Conservation (phyloP, 2,113 vertebrate genomes). For the Marmota monax region DNA sequence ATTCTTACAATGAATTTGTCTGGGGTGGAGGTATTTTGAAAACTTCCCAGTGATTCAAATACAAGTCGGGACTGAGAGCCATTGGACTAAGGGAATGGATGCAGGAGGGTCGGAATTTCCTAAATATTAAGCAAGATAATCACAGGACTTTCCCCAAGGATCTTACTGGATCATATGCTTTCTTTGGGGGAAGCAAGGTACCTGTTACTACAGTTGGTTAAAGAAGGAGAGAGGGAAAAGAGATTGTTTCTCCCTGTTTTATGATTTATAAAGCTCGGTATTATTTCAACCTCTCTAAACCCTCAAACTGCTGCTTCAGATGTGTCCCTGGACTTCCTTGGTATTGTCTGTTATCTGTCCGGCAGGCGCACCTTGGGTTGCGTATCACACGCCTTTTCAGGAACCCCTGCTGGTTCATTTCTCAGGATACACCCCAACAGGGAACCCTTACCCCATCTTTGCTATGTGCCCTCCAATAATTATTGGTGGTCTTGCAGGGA, state of each 20-base stretch:
- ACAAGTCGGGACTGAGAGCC: background rate
- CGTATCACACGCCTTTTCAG: background rate
- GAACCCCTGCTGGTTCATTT: background rate
- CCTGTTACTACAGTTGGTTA: background rate
- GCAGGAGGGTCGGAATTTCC: background rate
- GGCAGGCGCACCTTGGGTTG: background rate
- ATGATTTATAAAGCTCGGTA: background rate
- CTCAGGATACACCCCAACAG: background rate
- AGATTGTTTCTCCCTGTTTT: background rate
- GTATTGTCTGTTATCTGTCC: background rate
- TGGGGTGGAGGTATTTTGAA: background rate
- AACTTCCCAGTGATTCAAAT: background rate
- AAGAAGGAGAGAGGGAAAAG: background rate
- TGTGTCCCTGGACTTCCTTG: background rate
- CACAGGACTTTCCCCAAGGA: background rate
- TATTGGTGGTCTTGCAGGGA: conserved; percentile 74
- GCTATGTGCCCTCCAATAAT: conserved; percentile 77
- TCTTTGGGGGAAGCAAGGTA: background rate
- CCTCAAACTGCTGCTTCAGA: background rate
- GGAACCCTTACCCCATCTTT: conserved; percentile 34
- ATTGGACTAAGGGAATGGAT: background rate
- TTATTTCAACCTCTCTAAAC: background rate
- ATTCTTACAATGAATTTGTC: conserved; percentile 10
- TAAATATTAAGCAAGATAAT: background rate
- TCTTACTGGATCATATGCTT: background rate